Conservation (phyloP, 2,888 invertebrate genomes). For the Quadroppia sp. region DNA sequence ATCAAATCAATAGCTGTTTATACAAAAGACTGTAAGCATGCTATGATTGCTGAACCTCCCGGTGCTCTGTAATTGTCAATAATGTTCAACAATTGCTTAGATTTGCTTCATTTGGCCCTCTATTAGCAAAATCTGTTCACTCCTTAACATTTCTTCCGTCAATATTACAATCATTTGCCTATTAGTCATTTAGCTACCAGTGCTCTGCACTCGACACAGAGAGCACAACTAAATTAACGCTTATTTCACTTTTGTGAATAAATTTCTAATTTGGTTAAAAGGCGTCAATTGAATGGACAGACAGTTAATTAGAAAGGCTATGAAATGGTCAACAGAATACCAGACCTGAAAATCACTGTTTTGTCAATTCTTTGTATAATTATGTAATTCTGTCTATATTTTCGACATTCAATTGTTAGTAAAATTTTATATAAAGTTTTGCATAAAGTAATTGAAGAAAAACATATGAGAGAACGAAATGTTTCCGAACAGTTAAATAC, state of each 20-base stretch:
- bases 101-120: background rate
- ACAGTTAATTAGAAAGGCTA: background rate
- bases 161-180: background rate
- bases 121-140: background rate
- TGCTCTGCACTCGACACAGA: background rate
- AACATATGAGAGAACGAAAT: background rate
- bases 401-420: background rate
- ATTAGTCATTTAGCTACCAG: background rate
- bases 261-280: background rate
- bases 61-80: background rate
- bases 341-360: no score
- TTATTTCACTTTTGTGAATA: constrained; percentile 23
- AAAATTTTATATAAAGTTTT: background rate
- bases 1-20: background rate
- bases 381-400: background rate
- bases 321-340: no score
- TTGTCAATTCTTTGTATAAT: background rate
- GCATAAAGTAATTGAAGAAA: background rate
- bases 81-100: background rate
- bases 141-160: background rate
- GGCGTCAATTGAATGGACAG: constrained; percentile 23
- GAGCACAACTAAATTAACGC: constrained; percentile 17
- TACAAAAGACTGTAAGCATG: background rate
- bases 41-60: background rate
- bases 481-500: background rate